Base-by-base conservation (phyloP, 2,113 vertebrate genomes). In the Aviceda subcristata region DNA sequence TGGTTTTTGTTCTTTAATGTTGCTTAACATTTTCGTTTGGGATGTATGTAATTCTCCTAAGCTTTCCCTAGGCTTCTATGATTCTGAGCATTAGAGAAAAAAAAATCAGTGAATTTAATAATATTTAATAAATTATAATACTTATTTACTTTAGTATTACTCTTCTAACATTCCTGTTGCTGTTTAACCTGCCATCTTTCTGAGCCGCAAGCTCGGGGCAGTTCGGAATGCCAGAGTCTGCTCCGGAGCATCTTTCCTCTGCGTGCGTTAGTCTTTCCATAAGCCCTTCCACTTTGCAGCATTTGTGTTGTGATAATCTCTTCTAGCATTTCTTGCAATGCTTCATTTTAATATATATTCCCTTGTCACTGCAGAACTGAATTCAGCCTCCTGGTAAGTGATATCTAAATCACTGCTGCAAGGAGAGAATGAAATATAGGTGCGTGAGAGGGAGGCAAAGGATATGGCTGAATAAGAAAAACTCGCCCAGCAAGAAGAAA, bases 281-380 rank as follows among this genome's bases (percentile, higher is more conserved):
- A 30, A 74, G 12, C 60, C 78, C 57, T 63, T 56, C 77, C 78
- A 7, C 55, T 92, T 62, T 3, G 45, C 11, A 8, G 34, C 41
- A 5, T 30, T 86, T 78, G 30, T 55, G 50, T 73, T 59, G 73
- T 12, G 50, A 77, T 75, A 69, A 90, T 77, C 75, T 63, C 67
- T 77, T 45, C 67, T 9, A 20, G 59, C 75, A 34, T 74, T 84
- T 90, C 90, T 63, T 59, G 82, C 88, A 50, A 83, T 92, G 88
- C 72, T 97, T 95, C 93, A 86, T 96, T 97, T 92, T 92, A 92
- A 97, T 84, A 14, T 62, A 80, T 90, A 51, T 86, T 74, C 82
- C 69, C 92, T 53, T 91, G 90, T 93, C 92, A 55, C 75, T 43
- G 72, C 75, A 60, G 83, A 80, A 46, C 79, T 43, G 90, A 50